Evolutionary conservation across 2,888 invertebrate species (phyloP), one percentile per base, ranked within the genome.

Genomic region (Gandaritis pyraliata): DNA sequence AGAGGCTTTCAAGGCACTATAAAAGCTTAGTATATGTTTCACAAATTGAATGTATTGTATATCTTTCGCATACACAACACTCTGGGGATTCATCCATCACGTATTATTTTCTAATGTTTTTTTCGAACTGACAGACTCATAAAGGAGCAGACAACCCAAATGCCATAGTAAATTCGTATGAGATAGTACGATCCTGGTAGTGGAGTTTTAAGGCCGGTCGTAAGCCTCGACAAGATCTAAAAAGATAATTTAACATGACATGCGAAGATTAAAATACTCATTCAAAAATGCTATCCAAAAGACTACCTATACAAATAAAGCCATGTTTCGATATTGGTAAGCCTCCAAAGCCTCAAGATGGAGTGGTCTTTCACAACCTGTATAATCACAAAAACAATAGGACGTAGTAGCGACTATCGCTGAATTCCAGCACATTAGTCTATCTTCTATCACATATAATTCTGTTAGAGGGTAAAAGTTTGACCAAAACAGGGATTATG

Each of bases 391-490:
- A 15, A 11, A 41, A 30, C 23, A 47, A 13, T 13, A 13, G 47
- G 30, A 7, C 18, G 16, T 18, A 45, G 11, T 3, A 33, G 33
- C 16, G 15, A 33, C 33, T 10, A 15, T 7, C 7, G 33, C 18
- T 16, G 43, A 43, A 33, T 45, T 52, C 12, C 8, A 53, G 45
- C 45, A 33, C 38, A 60, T 56, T 46, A 30, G 47, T 41, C 18
- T 13, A 33, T 48, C 30, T 41, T 39, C 18, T 13, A 33, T 49
- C 18, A 53, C 49, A 16, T 46, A 18, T 38, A 52, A 48, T 52
- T 61, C 41, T 57, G 45, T 52, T 53, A 30, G 18, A 8, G 56
- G 59, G 49, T 57, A 56, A 49, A 56, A 64, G 52, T 53, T 52
- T 10, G 50, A 10, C 38, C 30, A 13, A 52, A 55, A 55, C 38